Percentiles rank a stretch among this genome's conserved stretches.
phyloP scores from a whole-genome alignment of 1,140 invertebrate genomes.

The Coelopa frigida region DNA sequence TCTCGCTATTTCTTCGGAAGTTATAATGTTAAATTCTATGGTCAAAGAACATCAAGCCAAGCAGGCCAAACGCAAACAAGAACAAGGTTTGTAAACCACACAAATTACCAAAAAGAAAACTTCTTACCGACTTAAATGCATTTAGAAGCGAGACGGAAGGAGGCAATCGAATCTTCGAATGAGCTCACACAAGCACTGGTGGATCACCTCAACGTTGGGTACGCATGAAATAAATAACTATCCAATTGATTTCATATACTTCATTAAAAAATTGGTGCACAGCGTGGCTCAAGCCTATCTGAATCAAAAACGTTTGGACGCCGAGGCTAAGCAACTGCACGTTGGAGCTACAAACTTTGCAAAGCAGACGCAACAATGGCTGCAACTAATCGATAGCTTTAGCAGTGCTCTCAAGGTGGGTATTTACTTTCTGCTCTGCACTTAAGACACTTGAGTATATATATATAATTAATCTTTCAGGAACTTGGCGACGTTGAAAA shows the following conservation, averaged over 20 bases:
- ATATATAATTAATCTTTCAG: conserved; percentile 20
- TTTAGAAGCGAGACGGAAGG: conserved; percentile 62
- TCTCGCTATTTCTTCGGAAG: too few relatives aligned
- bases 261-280: conserved; percentile 17
- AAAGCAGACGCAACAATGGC: conserved; percentile 94
- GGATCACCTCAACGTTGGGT: conserved; percentile 97
- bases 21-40: conserved; percentile 75
- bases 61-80: conserved; percentile 68
- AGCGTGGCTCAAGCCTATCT: conserved; percentile 94
- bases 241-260: conserved; percentile 1
- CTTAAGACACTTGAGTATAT: background rate
- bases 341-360: conserved; percentile 89
- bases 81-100: conserved; percentile 58
- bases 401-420: conserved; percentile 79
- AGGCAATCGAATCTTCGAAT: conserved; percentile 85
- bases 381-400: conserved; percentile 89
- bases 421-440: background rate
- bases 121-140: too few relatives aligned
- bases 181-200: conserved; percentile 89
- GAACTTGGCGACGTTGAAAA: conserved; percentile 98
- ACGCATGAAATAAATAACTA: conserved; percentile 31
- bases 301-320: conserved; percentile 95
- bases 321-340: conserved; percentile 95
- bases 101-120: background rate
- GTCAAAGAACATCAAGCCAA: conserved; percentile 81